phyloP scores from a whole-genome alignment of 1,140 invertebrate species.

The Dolichoris vasculosae region DNA sequence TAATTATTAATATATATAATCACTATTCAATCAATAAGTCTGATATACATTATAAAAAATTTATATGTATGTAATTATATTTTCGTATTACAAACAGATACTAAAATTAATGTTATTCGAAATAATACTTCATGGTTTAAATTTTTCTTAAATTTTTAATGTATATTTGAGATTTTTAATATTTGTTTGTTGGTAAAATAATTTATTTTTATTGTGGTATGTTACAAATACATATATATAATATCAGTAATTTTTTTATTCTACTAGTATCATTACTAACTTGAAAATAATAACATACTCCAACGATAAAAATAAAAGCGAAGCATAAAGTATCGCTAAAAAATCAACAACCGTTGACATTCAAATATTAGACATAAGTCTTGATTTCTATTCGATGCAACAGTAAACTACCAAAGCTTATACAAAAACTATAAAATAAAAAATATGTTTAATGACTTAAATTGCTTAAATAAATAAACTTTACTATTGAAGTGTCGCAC shows the following conservation, averaged over 20 bases:
- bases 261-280: not conserved
- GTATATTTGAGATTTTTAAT: constrained; percentile 11
- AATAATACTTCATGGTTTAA: too few species aligned
- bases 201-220: not conserved
- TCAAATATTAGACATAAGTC: not conserved
- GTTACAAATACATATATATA: not conserved
- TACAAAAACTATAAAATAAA: constrained; percentile 16
- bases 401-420: constrained; percentile 26
- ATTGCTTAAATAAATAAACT: not conserved
- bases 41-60: too few species aligned
- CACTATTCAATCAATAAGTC: too few species aligned
- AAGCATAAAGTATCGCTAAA: not conserved
- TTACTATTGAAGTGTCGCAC: not conserved
- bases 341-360: not conserved
- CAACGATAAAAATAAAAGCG: not conserved
- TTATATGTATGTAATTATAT: too few species aligned
- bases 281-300: not conserved
- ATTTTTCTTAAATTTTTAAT: not conserved
- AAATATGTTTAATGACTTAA: not conserved
- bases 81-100: too few species aligned
- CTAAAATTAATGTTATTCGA: too few species aligned
- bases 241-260: constrained; percentile 11
- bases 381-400: not conserved
- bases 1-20: too few species aligned
- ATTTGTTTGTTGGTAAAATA: constrained; percentile 41